A percentile compares a stretch with the other conserved stretches of the same genome.
Evolutionary conservation across 2,888 invertebrate genomes (phyloP).

Genomic region (Eupithecia vulgata): DNA sequence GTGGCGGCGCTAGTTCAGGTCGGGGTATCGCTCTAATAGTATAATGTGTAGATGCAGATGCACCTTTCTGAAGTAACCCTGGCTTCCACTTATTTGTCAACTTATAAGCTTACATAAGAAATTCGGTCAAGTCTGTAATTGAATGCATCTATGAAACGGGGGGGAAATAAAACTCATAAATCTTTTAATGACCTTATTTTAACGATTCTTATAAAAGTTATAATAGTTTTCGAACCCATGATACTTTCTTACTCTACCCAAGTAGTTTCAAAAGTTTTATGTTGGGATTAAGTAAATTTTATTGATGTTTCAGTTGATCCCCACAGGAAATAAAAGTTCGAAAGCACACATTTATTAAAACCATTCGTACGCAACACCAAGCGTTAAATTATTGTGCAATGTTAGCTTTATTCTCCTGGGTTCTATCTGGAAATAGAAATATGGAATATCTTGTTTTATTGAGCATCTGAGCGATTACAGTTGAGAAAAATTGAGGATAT

Average conservation of each 20-base stretch:
- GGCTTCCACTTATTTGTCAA: too few relatives aligned
- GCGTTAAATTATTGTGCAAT: slow-evolving; percentile 14
- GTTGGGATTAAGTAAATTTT: neutral
- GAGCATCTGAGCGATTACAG: slow-evolving; percentile 12
- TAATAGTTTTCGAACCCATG: neutral
- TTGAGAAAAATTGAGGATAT: neutral
- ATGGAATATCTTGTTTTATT: slow-evolving; percentile 9
- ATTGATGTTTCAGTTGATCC: neutral
- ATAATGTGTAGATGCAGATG: too few relatives aligned
- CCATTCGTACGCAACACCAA: neutral
- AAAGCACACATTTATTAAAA: neutral
- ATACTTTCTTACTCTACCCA: neutral
- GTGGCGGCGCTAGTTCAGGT: too few relatives aligned
- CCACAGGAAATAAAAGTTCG: neutral
- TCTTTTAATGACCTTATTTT: neutral
- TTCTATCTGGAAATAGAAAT: slow-evolving; percentile 15
- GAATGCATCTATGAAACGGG: neutral
- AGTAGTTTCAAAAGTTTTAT: neutral
- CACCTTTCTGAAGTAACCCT: too few relatives aligned
- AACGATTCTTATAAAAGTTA: neutral
- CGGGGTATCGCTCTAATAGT: too few relatives aligned
- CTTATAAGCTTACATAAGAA: too few relatives aligned
- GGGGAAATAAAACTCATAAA: neutral
- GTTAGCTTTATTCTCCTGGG: slow-evolving; percentile 21
- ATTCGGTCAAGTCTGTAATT: neutral